A percentile compares a stretch with the other conserved stretches of the same genome.
Conservation (phyloP, 2,888 invertebrate genomes). For the Dendrolimus pini region DNA sequence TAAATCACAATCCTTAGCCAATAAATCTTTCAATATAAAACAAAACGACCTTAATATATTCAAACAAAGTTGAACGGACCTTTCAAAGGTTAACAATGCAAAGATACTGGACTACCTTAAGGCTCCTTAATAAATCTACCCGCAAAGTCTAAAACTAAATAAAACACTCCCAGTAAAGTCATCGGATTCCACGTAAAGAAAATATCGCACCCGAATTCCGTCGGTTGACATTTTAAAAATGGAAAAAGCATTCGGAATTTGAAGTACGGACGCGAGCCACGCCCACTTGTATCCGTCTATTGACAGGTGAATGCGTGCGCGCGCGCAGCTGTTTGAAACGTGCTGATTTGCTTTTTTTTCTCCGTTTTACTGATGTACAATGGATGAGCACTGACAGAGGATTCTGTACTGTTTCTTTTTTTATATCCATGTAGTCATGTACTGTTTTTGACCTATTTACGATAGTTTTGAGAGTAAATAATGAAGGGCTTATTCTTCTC, state of each 20-base stretch:
- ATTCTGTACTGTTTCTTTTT: too few relatives aligned
- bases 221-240: constrained; percentile 33
- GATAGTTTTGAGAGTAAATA: too few relatives aligned
- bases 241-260: background rate
- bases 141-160: background rate
- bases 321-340: constrained; percentile 50
- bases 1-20: background rate
- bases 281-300: constrained; percentile 58
- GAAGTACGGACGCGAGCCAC: constrained; percentile 31
- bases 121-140: background rate
- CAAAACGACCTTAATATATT: background rate
- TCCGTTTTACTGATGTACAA: constrained; percentile 29
- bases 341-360: constrained; percentile 43
- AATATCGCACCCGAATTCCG: constrained; percentile 76
- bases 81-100: background rate
- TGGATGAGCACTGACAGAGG: constrained; percentile 29
- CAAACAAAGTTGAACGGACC: background rate
- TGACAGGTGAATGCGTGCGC: constrained; percentile 70
- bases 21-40: background rate
- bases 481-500: too few relatives aligned
- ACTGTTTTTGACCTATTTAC: too few relatives aligned
- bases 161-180: constrained; percentile 48
- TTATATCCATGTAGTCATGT: too few relatives aligned
- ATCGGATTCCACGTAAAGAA: constrained; percentile 66
- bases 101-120: background rate